These are phyloP conservation scores for Crenuchus spilurus DNA, from an alignment of 2,797 vertebrate genomes.

Conservation along the genomic window DNA sequence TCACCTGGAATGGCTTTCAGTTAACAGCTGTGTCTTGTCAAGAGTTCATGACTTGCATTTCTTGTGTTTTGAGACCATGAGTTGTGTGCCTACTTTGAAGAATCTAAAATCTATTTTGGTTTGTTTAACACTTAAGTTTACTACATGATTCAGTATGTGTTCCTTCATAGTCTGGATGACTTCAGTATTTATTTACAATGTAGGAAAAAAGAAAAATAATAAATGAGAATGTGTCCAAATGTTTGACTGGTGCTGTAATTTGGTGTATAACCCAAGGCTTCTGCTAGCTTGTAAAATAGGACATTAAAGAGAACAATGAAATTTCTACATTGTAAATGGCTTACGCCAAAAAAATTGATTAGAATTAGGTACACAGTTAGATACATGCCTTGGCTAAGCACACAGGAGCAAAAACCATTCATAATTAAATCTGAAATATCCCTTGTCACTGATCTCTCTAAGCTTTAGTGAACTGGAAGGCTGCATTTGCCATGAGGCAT, in stretches of 20 bases:
- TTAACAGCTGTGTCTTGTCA: no score
- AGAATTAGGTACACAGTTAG: conserved; percentile 29
- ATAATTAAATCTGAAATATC: conserved; percentile 24
- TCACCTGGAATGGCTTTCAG: no score
- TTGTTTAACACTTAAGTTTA: no score
- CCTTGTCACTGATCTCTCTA: conserved; percentile 34
- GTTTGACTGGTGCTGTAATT: background rate
- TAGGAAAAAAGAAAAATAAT: no score
- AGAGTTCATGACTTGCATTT: no score
- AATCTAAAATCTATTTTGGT: no score
- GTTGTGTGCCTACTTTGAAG: no score
- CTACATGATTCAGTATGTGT: no score
- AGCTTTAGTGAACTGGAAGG: conserved; percentile 29
- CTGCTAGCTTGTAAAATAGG: background rate
- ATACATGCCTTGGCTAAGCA: conserved; percentile 17
- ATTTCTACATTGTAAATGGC: conserved; percentile 13
- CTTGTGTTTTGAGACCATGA: no score
- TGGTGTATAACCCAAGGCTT: background rate
- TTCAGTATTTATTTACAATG: no score
- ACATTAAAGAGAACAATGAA: conserved; percentile 6
- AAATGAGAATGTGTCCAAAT: no score
- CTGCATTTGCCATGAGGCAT: conserved; percentile 24
- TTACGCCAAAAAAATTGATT: conserved; percentile 24
- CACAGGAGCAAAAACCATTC: conserved; percentile 23
- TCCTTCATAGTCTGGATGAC: no score